Evolutionary conservation across 2,797 vertebrate genomes (phyloP), one percentile per base, ranked within the genome.

Genomic region (Myotis findleyi): DNA sequence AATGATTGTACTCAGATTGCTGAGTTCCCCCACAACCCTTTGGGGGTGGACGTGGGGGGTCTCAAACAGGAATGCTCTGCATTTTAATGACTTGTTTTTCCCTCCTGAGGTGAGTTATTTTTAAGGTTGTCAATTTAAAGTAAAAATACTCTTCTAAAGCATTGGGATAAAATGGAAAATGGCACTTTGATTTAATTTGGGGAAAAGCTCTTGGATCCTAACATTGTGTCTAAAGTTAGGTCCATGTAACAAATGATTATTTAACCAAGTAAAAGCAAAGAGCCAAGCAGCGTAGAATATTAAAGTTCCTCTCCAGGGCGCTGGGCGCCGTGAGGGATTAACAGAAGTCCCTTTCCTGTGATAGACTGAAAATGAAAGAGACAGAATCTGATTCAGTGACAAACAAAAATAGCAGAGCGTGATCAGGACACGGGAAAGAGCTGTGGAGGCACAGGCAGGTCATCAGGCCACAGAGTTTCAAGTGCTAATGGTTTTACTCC

Each of bases 321-420:
- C 93, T 97, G 92, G 85, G 6, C 77, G 64, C 94, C 33, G 53
- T 87, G 66, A 91, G 73, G 84, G 16, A 87, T 91, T 96, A 95
- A n/a, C 1, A 30, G 62, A 76, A 93, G 20, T 81, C 75, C 64
- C 94, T 96, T 96, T 96, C 57, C 83, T 93, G 38, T 95, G 87
- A 95, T 0, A 14, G 41, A 47, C 38, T 92, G 80, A 53, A 97
- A 97, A 96, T 94, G 72, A 97, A 97, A 95, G 93, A 92, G 93
- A 12, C 49, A 14, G 41, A 95, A 91, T 89, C 91, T 81, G 81
- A 90, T 75, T 96, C 82, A 62, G 17, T 91, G 92, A 97, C 96
- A 97, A 98, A 98, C 89, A 97, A 97, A 97, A 97, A 55, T 68
- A 97, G 93, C 88, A 95, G 87, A 94, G 89, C 87, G 36, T 79